Base-by-base conservation (phyloP, 1,140 invertebrate species). In the Scaptomyza montana region DNA sequence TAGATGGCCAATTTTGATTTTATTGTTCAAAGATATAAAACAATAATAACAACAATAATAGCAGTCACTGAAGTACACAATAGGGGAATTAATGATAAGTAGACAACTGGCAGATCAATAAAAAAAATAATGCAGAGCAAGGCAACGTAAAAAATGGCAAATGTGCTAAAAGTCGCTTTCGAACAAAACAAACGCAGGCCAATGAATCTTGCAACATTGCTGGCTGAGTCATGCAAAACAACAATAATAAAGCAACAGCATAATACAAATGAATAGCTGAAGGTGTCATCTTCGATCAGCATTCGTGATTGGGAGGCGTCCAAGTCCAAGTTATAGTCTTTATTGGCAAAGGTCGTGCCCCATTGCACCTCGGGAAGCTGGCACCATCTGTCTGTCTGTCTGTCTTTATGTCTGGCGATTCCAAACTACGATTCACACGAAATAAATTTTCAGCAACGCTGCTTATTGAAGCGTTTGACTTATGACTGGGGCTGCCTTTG, bases 261-360 rank as follows among this genome's bases (percentile, higher is more conserved):
- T 25, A 80, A 74, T 45, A 62, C 69, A 69, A 81, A 25, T 55
- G 49, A 55, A 61, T 59, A 67, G 75, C 25, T 65, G 68, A 67
- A 78, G 79, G 79, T 81, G 79, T 82, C 79, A 82, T 86, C 77
- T 80, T 77, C 47, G 57, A 65, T 69, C 47, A 63, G 28, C 68
- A 56, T n/a, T 60, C 55, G 63, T 51, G 21, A 36, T 60, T 36
- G 41, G 30, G 41, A 59, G 62, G 62, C 62, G 62, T 64, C 41
- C 25, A 21, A 25, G 49, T 41, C 67, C 21, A 69, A 54, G 10
- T 62, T 4, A 16, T 30, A 30, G 30, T 36, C 33, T 36, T 10
- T 8, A 7, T 16, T 25, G 50, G 45, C 69, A 81, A 80, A 80
- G 78, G 78, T 80, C 78, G 69, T 74, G 59, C 64, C 76, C 43